Base-by-base conservation (phyloP, 2,888 invertebrate species). In the Mesopsocus fuscifrons region DNA sequence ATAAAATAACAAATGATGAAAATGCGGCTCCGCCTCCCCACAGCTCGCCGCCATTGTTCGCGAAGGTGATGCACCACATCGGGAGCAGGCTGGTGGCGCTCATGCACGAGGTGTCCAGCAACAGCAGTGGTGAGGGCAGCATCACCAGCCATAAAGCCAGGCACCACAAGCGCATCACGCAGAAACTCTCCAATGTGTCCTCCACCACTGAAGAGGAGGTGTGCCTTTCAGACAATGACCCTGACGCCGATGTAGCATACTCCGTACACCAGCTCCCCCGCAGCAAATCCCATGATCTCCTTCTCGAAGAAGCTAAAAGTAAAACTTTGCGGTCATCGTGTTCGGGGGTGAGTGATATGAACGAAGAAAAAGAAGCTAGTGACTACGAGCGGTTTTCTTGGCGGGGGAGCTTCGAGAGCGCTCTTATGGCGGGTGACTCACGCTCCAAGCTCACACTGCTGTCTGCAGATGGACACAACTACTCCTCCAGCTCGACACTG, bases 321-420 rank as follows among this genome's bases (percentile, higher is more conserved):
- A 41, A 34, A 38, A 59, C 57, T 38, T 57, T 59, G 35, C 63
- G 63, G 49, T 65, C 64, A 49, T 66, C 67, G 15, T 62, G 62
- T 49, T 62, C 64, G 50, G 63, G 67, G 32, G 66, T 64, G 8
- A 65, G 67, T 30, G 71, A 71, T 48, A 65, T 65, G 31, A 64
- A 63, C 16, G 71, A 72, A 55, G 60, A 59, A 47, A 55, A 63
- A 3, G 82, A 84, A 56, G 77, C 80, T 43, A 85, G 84, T 66
- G 85, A 85, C 57, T 78, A 84, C 65, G 88, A 88, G 59, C 67
- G 87, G 50, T 87, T 87, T 62, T 84, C 84, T 54, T 88, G 88
- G 88, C 72, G 87, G 47, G 88, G 88, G 51, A 87, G 87, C 63
- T 88, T 88, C 61, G 88, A 88, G 59, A 85, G 85, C n/a, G 84